Percentiles rank a stretch among this genome's conserved stretches.
phyloP scores from a whole-genome alignment of 2,113 vertebrate genomes.

The Nestor notabilis region DNA sequence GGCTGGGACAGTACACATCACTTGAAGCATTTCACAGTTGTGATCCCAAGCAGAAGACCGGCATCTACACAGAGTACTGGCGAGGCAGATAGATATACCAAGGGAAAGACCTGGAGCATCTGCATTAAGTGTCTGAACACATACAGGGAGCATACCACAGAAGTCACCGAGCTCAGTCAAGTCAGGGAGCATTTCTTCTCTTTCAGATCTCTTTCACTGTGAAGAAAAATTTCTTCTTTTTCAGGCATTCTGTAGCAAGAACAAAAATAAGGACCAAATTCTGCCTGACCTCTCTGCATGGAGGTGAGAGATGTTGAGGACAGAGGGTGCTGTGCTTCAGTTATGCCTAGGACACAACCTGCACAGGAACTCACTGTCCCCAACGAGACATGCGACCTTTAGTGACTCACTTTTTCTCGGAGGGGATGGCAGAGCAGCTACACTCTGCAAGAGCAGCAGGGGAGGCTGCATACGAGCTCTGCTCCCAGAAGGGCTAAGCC shows the following conservation, averaged over 20 bases:
- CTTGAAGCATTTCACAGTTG: not conserved
- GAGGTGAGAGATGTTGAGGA: not conserved
- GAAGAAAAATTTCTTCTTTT: constrained; percentile 27
- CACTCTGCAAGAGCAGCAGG: not conserved
- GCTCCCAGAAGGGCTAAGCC: not conserved
- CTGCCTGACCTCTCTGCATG: not conserved
- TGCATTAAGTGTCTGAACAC: not conserved
- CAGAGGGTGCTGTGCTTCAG: not conserved
- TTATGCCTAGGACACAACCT: not conserved
- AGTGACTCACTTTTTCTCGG: not conserved
- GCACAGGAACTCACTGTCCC: not conserved
- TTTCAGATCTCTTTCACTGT: not conserved
- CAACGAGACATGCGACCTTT: not conserved
- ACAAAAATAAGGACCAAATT: constrained; percentile 36
- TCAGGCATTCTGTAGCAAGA: constrained; percentile 1
- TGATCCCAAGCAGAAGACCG: not conserved
- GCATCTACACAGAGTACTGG: not conserved
- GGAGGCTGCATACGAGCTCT: not conserved
- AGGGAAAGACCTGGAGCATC: not conserved
- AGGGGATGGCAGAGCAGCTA: not conserved
- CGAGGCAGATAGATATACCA: not conserved
- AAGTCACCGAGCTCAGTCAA: not conserved
- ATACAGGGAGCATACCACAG: not conserved
- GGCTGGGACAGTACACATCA: not conserved
- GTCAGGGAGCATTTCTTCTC: not conserved